Evolutionary conservation across 2,888 invertebrate species (phyloP), one percentile per base, ranked within the genome.

Genomic region (Drosophila cracens): DNA sequence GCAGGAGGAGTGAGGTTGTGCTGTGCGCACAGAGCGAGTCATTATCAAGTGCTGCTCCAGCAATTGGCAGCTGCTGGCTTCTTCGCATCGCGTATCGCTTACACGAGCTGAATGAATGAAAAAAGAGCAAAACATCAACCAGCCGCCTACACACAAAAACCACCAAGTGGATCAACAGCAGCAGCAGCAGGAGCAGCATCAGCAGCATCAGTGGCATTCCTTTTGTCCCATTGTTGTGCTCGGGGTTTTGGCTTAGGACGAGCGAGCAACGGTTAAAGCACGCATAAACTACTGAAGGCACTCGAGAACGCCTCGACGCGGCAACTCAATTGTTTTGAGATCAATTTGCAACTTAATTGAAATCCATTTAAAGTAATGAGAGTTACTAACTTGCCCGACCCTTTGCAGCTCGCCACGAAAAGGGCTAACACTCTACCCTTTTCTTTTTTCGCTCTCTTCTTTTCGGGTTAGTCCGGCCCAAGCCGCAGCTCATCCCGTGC

Each of bases 301-400:
- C 88, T 87, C 85, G 56, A 87, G 76, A 80, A 82, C 84, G 88
- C 79, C 86, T 83, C 88, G 79, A 31, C 83, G 70, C 80, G 86
- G 38, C 46, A 16, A 76, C 61, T 75, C 90, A 82, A 82, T 92
- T 92, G 92, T 91, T 90, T 81, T 79, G 81, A 77, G 83, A 84
- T 90, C 90, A 90, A 92, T 91, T 91, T 91, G 90, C 81, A 85
- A 87, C 91, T 88, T 92, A 91, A 91, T 92, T 91, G 84, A 91
- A 91, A 92, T 91, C 91, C 90, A 85, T 91, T 92, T 83, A 91
- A 91, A 90, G 86, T 91, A 92, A 92, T 91, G 88, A 90, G 91
- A 92, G 85, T 86, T 86, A 86, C 85, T 86, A 86, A 86, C 85
- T 89, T 86, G 84, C 79, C 79, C 81, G 58, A 33, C 62, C 67